Evolutionary conservation across 2,113 vertebrate genomes (phyloP).

Genomic region (Paedocypris sp.): DNA sequence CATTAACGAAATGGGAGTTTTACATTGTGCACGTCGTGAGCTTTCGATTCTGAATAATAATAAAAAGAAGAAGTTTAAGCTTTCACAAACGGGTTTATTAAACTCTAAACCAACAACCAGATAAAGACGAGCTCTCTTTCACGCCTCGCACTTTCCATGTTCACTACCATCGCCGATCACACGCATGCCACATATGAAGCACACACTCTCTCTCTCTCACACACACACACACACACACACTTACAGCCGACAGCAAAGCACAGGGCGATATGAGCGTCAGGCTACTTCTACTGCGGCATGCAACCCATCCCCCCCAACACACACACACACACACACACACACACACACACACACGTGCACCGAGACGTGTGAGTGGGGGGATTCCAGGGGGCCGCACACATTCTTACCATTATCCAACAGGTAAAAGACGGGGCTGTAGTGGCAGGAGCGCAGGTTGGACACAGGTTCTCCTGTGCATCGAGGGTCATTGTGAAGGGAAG

Average conservation of each 20-base stretch:
- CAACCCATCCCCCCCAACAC: no score
- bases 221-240: conserved; percentile 12
- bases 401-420: conserved; percentile 73
- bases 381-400: conserved; percentile 12
- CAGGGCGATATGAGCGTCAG: conserved; percentile 37
- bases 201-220: conserved; percentile 27
- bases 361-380: neutral
- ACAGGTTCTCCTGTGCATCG: conserved; percentile 57
- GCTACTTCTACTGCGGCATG: conserved; percentile 28
- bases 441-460: conserved; percentile 64
- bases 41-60: no score
- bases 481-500: conserved; percentile 62
- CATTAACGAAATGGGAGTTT: no score
- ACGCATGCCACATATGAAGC: conserved; percentile 29
- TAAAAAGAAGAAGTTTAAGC: no score
- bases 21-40: no score
- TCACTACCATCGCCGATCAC: conserved; percentile 5
- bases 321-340: conserved; percentile 6
- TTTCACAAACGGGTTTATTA: no score
- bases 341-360: neutral
- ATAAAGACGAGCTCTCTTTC: no score
- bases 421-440: conserved; percentile 72
- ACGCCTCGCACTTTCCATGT: no score
- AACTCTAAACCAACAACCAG: no score
- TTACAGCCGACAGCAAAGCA: conserved; percentile 36